A percentile compares a stretch with the other conserved stretches of the same genome.
Evolutionary conservation across 1,140 invertebrate genomes (phyloP).

Genomic region (Manduca sexta): DNA sequence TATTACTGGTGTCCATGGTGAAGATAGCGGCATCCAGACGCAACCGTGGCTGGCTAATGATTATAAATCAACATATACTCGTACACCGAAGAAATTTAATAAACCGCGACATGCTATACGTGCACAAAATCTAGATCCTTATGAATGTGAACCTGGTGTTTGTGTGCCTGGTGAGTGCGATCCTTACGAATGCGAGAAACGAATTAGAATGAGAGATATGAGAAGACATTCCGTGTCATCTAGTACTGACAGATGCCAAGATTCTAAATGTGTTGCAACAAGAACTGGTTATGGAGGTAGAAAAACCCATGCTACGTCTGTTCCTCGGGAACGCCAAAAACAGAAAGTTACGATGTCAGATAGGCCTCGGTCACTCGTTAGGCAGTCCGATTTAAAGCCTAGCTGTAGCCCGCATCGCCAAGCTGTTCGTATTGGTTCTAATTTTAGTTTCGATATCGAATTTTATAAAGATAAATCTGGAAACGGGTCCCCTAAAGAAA

Average conservation of each 20-base stretch:
- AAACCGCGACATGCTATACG: neutral
- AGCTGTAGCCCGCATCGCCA: conserved; percentile 3
- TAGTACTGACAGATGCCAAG: neutral
- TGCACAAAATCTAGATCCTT: conserved; percentile 2
- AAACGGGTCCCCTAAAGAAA: no score
- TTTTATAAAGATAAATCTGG: conserved; percentile 23
- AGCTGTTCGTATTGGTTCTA: conserved; percentile 23
- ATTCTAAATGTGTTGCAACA: neutral
- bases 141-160: conserved; percentile 18
- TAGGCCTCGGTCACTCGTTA: neutral
- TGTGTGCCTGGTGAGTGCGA: conserved; percentile 16
- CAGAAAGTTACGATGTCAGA: neutral
- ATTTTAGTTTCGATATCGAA: conserved; percentile 31
- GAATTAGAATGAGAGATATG: neutral
- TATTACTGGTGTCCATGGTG: neutral
- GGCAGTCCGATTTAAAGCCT: neutral
- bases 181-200: conserved; percentile 14
- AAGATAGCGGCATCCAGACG: neutral
- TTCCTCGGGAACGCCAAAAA: neutral
- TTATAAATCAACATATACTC: neutral
- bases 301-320: neutral
- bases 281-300: neutral
- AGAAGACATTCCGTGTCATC: neutral
- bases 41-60: neutral
- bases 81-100: neutral